Evolutionary conservation across 2,888 invertebrate genomes (phyloP), one percentile per base, ranked within the genome.

Genomic region (Nowickia ferox): DNA sequence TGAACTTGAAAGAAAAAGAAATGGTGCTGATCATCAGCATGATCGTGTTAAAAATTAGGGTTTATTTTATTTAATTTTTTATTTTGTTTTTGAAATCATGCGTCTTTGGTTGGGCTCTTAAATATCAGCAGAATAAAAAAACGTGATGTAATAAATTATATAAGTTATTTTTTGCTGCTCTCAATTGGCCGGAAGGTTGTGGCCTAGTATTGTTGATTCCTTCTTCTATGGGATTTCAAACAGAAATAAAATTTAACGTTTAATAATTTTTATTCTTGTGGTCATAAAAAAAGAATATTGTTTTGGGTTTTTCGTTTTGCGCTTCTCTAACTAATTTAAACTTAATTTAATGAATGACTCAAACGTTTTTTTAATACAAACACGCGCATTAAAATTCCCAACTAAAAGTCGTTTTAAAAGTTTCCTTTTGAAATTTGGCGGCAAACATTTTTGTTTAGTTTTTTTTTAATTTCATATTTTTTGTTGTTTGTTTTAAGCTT

Each of bases 101-200:
- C 61, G 69, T 63, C 44, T 79, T 22, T 30, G 46, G 11, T 11
- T 53, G 51, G 69, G 69, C 22, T 30, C 51, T 53, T 44, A 46
- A 44, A 13, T 44, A 4, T 63, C 53, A 17, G 15, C 66, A 66
- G 17, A 8, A 2, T 1, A 19, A 72, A 57, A 65, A 57, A 79
- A 79, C 78, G 78, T 79, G 78, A 79, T 79, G 78, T 79, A 71
- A 79, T 71, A 79, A 79, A 79, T 79, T 71, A 48, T 78, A n/a
- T 42, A 61, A 51, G 15, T 13, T 10, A 30, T 55, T 46, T 65
- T 55, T 66, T n/a, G 30, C 17, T 22, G 8, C 22, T 44, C 40
- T 10, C 1, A 57, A 46, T 57, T 30, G 78, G 42, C 61, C 63
- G 19, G 48, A 78, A 63, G 61, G 11, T 63, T 61, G 40, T 44